These are phyloP conservation scores for Pseudotriccus pelzelni DNA, from an alignment of 2,797 vertebrate genomes.

Conservation along the genomic window DNA sequence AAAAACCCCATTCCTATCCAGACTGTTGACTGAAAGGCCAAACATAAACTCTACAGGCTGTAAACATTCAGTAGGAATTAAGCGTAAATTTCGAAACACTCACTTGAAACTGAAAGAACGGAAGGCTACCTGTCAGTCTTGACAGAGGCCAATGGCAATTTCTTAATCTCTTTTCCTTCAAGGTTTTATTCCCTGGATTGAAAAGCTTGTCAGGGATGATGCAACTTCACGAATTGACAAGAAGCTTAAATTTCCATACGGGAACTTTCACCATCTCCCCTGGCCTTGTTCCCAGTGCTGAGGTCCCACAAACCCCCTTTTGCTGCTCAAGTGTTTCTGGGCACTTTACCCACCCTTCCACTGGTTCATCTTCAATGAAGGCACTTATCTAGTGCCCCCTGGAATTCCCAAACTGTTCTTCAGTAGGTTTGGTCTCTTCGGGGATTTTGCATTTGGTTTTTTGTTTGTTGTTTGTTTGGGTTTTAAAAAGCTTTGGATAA, in stretches of 20 bases:
- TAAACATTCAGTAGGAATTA: not conserved
- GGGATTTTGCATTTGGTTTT: not conserved
- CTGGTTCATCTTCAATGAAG: not conserved
- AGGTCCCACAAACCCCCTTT: rapidly evolving
- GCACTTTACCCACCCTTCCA: too few relatives aligned
- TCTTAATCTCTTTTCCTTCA: not conserved
- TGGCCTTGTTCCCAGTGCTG: not conserved
- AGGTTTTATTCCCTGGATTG: not conserved
- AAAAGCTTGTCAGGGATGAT: not conserved
- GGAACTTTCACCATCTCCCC: not conserved
- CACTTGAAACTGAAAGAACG: not conserved
- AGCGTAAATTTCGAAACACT: not conserved
- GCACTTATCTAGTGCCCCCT: not conserved
- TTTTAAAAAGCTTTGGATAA: not conserved
- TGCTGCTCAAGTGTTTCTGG: not conserved
- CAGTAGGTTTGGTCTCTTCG: not conserved
- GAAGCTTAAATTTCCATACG: not conserved
- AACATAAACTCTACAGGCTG: not conserved
- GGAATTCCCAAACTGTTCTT: not conserved
- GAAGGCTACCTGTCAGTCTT: not conserved
- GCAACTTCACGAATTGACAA: rapidly evolving
- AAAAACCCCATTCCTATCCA: not conserved
- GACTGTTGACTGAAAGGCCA: not conserved
- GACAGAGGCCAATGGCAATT: not conserved
- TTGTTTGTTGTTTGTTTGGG: not conserved